phyloP scores from a whole-genome alignment of 2,113 vertebrate species.

The Pterocles orientalis region DNA sequence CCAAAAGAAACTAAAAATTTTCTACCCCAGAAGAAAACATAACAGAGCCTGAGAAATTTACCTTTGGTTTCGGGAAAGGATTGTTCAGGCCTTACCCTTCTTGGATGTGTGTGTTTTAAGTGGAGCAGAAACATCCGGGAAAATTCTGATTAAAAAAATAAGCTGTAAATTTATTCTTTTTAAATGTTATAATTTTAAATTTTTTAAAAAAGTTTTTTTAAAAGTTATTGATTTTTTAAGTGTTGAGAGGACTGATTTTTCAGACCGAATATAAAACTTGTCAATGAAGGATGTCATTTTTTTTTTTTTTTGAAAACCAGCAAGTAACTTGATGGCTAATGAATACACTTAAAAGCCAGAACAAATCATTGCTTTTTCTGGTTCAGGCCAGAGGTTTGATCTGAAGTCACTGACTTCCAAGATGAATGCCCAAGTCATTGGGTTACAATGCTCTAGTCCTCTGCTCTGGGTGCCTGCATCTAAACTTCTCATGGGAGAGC shows the following conservation, averaged over 20 bases:
- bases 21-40: background rate
- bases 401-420: background rate
- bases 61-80: background rate
- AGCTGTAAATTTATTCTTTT: background rate
- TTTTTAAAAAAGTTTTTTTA: fast-evolving
- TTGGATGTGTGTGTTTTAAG: background rate
- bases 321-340: background rate
- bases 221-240: background rate
- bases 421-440: background rate
- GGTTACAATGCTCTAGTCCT: background rate
- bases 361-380: background rate
- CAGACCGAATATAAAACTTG: background rate
- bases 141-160: fast-evolving
- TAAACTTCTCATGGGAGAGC: background rate
- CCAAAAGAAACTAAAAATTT: background rate
- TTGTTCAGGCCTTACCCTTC: background rate
- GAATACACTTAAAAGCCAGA: background rate
- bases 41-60: background rate
- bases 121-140: background rate
- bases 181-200: background rate
- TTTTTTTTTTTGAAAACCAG: background rate
- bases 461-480: background rate
- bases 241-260: background rate
- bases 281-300: background rate
- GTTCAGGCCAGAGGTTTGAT: background rate